Percentiles rank a stretch among this genome's conserved stretches.
Evolutionary conservation across 92 coral and sea anemone species (phyloP).

Genomic region (Epizoanthus stellaris): DNA sequence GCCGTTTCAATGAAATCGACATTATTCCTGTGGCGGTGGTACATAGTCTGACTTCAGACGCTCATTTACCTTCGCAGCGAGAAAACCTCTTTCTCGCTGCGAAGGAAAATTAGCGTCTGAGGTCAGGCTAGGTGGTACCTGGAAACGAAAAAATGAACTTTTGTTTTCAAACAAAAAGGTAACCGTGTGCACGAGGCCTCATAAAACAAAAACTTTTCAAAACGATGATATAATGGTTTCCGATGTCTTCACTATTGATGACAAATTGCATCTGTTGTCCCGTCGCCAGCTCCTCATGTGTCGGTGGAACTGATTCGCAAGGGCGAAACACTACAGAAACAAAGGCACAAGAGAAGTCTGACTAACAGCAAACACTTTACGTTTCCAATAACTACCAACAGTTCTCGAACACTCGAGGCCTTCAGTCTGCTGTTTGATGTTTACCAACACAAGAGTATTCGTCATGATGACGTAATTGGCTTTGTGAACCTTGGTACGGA

Average conservation of each 20-base stretch:
- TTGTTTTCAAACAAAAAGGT: no score
- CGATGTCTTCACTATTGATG: not conserved
- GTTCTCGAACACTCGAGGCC: slow-evolving; percentile 75
- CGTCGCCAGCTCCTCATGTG: slow-evolving; percentile 69
- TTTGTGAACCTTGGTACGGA: slow-evolving; percentile 73
- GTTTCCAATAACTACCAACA: slow-evolving; percentile 84
- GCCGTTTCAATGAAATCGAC: not conserved
- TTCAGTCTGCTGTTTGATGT: slow-evolving; percentile 82
- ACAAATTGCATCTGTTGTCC: not conserved
- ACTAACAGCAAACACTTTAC: slow-evolving; percentile 69
- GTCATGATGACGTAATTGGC: slow-evolving; percentile 79
- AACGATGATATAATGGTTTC: not conserved
- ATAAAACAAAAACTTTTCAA: not conserved
- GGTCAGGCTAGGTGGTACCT: no score
- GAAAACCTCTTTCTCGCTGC: no score
- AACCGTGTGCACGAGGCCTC: no score
- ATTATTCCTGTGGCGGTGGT: not conserved
- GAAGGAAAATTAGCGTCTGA: no score
- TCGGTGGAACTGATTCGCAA: slow-evolving; percentile 81
- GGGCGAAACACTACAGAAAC: slow-evolving; percentile 68
- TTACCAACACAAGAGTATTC: slow-evolving; percentile 71
- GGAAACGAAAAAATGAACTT: no score
- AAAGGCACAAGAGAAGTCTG: slow-evolving; percentile 62
- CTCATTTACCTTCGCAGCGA: no score
- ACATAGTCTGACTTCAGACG: not conserved